phyloP scores from a whole-genome alignment of 2,888 invertebrate genomes.

The Nebria brevicollis region DNA sequence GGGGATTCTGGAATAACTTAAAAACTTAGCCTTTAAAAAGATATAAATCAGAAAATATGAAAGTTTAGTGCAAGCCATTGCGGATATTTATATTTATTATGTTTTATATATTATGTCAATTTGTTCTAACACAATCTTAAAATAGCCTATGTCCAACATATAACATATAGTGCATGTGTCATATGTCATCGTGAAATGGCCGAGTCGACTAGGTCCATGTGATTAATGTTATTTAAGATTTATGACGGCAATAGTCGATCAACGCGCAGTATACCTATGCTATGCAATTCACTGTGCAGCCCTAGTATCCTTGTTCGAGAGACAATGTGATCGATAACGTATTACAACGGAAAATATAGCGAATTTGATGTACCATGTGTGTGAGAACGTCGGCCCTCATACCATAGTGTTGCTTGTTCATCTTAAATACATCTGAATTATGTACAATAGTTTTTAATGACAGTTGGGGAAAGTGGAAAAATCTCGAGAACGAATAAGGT shows the following conservation, averaged over 20 bases:
- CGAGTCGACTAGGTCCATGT: background rate
- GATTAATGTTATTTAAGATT: background rate
- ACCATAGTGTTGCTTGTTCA: too few relatives aligned
- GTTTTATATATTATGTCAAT: background rate
- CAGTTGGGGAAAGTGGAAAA: too few relatives aligned
- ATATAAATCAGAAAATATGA: too few relatives aligned
- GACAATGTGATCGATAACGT: background rate
- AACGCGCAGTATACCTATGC: background rate
- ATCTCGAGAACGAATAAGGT: too few relatives aligned
- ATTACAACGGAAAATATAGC: background rate
- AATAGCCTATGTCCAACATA: background rate
- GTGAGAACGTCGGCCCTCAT: background rate
- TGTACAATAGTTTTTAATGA: too few relatives aligned
- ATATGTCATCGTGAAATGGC: background rate
- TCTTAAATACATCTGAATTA: too few relatives aligned
- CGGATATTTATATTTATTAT: too few relatives aligned
- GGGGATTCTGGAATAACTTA: too few relatives aligned
- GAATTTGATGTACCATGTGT: background rate
- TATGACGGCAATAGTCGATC: conserved; percentile 1
- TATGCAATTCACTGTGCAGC: background rate
- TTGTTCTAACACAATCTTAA: background rate
- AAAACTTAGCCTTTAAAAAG: too few relatives aligned
- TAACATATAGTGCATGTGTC: background rate
- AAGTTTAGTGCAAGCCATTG: too few relatives aligned
- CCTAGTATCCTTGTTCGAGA: background rate